Percentiles rank a stretch among this genome's conserved stretches.
phyloP scores from a whole-genome alignment of 2,797 vertebrate species.

The Morelia viridis region DNA sequence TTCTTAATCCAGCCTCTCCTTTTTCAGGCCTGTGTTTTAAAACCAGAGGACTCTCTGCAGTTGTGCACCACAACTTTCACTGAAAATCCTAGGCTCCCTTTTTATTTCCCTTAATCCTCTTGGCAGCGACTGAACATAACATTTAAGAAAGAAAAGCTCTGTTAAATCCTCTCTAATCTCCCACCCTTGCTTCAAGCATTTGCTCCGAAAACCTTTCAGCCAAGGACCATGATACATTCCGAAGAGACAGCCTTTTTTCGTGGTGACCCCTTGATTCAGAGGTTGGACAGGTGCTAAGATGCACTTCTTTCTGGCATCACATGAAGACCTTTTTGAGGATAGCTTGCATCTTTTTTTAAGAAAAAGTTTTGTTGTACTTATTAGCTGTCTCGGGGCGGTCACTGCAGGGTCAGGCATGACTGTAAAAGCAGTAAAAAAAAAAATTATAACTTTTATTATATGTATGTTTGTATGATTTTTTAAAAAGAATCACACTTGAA shows the following conservation, averaged over 20 bases:
- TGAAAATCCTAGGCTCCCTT: background rate
- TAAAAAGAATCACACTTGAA: background rate
- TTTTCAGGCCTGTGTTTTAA: constrained; percentile 10
- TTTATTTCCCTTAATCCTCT: background rate
- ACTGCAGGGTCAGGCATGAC: too few species aligned
- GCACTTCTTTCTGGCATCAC: background rate
- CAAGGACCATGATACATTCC: background rate
- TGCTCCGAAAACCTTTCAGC: background rate
- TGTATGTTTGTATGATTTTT: background rate
- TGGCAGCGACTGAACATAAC: background rate
- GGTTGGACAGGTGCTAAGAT: background rate
- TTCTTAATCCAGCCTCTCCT: background rate
- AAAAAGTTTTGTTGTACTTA: background rate
- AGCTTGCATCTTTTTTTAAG: background rate
- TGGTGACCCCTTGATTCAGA: background rate
- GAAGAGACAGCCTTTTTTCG: background rate
- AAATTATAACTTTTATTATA: background rate
- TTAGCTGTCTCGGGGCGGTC: background rate
- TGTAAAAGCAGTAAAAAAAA: too few species aligned
- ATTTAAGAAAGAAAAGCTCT: constrained; percentile 10
- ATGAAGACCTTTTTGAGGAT: background rate
- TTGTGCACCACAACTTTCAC: background rate
- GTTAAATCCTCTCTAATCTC: constrained; percentile 24
- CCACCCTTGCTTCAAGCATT: background rate
- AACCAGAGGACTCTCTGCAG: background rate